Conservation (phyloP, 2,888 invertebrate genomes). For the Drosophila macrospina region DNA sequence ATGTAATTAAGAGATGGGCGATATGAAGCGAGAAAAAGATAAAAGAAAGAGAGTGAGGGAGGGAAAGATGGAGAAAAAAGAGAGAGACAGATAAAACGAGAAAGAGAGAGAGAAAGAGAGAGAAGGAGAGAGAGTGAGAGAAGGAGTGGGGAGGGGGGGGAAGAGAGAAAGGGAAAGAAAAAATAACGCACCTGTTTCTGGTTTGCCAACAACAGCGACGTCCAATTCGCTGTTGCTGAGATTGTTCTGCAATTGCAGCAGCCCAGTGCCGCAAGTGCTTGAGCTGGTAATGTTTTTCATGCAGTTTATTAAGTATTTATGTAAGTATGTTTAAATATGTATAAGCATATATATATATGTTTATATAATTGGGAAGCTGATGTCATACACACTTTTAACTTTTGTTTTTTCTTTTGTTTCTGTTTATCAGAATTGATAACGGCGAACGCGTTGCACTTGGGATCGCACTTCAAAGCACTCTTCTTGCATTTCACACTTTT, state of each 20-base stretch:
- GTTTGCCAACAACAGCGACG: conserved; percentile 76
- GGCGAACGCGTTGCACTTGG: conserved; percentile 27
- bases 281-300: conserved; percentile 84
- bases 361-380: conserved; percentile 38
- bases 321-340: conserved; percentile 8
- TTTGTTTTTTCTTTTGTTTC: conserved; percentile 41
- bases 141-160: background rate
- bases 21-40: background rate
- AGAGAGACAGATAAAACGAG: conserved; percentile 24
- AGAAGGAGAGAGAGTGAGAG: background rate
- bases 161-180: conserved; percentile 10
- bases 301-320: conserved; percentile 58
- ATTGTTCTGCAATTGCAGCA: conserved; percentile 84
- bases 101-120: background rate
- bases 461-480: conserved; percentile 43
- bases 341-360: conserved; percentile 4
- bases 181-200: conserved; percentile 79
- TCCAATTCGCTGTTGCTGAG: conserved; percentile 74
- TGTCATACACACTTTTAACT: conserved; percentile 42
- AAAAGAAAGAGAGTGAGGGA: background rate
- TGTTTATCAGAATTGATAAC: conserved; percentile 57
- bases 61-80: background rate
- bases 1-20: conserved; percentile 17
- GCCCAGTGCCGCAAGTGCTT: conserved; percentile 83
- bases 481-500: conserved; percentile 44